A percentile compares a stretch with the other conserved stretches of the same genome.
Conservation (phyloP, 2,888 invertebrate genomes). For the Dasysyrphus albostriatus region DNA sequence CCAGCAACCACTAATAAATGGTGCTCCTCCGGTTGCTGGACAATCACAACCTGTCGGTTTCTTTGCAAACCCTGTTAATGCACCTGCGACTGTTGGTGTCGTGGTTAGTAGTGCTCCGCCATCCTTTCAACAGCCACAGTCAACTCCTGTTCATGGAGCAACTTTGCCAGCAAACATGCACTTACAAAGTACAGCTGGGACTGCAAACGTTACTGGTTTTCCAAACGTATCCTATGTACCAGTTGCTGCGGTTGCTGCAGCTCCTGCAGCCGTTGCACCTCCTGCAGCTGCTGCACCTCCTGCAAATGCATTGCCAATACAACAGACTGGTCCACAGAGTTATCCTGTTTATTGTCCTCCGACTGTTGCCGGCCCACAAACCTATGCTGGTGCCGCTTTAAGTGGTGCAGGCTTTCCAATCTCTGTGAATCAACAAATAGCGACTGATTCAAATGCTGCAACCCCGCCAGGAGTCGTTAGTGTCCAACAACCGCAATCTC, state of each 20-base stretch:
- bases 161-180: slow-evolving; percentile 79
- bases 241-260: slow-evolving; percentile 8
- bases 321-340: slow-evolving; percentile 73
- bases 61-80: slow-evolving; percentile 42
- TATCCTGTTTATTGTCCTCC: slow-evolving; percentile 59
- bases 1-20: slow-evolving; percentile 62
- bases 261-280: slow-evolving; percentile 54
- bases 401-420: slow-evolving; percentile 66
- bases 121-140: slow-evolving; percentile 79
- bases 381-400: slow-evolving; percentile 79
- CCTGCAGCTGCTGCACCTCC: slow-evolving; percentile 52
- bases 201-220: slow-evolving; percentile 46
- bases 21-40: slow-evolving; percentile 46
- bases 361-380: slow-evolving; percentile 78
- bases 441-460: slow-evolving; percentile 53
- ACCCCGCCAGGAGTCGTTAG: slow-evolving; percentile 73
- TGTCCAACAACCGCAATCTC: slow-evolving; percentile 80
- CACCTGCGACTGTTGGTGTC: slow-evolving; percentile 59
- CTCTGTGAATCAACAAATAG: slow-evolving; percentile 49
- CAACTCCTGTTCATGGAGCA: slow-evolving; percentile 78
- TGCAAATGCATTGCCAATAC: slow-evolving; percentile 52
- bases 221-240: slow-evolving; percentile 32
- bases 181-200: slow-evolving; percentile 78
- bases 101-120: slow-evolving; percentile 83
- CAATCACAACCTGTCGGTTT: slow-evolving; percentile 67